Evolutionary conservation across 92 coral and sea anemone genomes (phyloP).

Genomic region (Desmophyllum pertusum): DNA sequence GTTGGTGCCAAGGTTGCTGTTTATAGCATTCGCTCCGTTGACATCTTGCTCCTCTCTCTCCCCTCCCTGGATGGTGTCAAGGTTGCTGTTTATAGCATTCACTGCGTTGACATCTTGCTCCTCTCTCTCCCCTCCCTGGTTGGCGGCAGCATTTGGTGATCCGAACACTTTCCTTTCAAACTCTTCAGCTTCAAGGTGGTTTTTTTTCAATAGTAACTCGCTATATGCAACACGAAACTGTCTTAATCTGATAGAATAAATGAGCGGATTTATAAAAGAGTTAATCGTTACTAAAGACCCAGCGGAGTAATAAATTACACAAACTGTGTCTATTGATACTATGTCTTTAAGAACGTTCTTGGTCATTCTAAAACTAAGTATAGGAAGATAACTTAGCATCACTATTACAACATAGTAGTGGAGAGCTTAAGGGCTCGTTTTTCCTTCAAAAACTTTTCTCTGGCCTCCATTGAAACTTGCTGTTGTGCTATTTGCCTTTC

Average conservation of each 20-base stretch:
- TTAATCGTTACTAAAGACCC: background rate
- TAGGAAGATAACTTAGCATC: background rate
- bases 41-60: background rate
- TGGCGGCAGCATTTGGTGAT: background rate
- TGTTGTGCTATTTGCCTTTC: slow-evolving; percentile 3
- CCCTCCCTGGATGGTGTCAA: no score
- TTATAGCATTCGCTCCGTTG: background rate
- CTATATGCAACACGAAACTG: slow-evolving; percentile 27
- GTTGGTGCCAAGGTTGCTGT: background rate
- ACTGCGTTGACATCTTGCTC: background rate
- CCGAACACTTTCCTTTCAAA: background rate
- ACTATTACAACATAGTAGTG: background rate
- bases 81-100: background rate
- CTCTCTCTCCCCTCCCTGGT: background rate
- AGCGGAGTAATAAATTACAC: background rate
- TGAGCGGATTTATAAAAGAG: slow-evolving; percentile 16
- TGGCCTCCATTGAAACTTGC: slow-evolving; percentile 19
- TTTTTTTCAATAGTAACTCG: background rate
- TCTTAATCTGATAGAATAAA: slow-evolving; percentile 14
- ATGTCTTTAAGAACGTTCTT: background rate
- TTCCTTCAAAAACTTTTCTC: background rate
- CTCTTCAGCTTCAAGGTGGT: background rate
- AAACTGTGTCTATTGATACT: background rate
- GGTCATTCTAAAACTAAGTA: background rate
- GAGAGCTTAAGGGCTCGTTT: slow-evolving; percentile 6